These are phyloP conservation scores for Cyprinodon diabolis DNA, from an alignment of 2,797 vertebrate species.

Conservation along the genomic window DNA sequence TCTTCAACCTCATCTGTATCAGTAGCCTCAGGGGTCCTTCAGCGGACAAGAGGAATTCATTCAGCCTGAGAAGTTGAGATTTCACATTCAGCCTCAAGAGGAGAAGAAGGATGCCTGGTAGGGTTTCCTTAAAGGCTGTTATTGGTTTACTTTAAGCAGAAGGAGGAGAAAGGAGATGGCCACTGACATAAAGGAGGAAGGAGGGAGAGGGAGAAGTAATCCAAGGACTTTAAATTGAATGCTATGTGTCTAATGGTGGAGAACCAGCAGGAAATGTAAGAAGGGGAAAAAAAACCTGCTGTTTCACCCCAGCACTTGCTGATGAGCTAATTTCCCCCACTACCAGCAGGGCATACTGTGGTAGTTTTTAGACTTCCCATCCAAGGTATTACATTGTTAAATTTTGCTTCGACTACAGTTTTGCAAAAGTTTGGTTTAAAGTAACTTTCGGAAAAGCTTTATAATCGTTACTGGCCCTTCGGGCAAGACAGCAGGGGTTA, in stretches of 20 bases:
- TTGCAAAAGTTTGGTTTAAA: constrained; percentile 8
- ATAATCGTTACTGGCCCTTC: constrained; percentile 16
- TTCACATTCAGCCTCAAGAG: constrained; percentile 48
- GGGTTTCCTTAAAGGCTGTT: constrained; percentile 45
- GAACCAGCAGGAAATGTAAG: constrained; percentile 31
- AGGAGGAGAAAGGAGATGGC: constrained; percentile 28
- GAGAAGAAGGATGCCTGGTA: constrained; percentile 32
- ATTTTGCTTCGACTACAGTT: constrained; percentile 16
- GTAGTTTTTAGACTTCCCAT: constrained; percentile 6
- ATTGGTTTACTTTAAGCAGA: constrained; percentile 49
- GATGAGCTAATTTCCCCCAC: constrained; percentile 40
- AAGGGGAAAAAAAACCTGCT: constrained; percentile 34
- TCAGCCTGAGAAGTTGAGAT: constrained; percentile 48
- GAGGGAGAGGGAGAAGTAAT: constrained; percentile 36
- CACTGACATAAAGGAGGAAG: constrained; percentile 30
- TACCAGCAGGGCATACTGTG: constrained; percentile 24
- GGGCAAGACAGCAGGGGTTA: background rate
- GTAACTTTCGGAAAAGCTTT: constrained; percentile 35
- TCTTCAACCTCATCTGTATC: constrained; percentile 9
- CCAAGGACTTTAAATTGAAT: constrained; percentile 45
- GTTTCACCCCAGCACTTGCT: constrained; percentile 50
- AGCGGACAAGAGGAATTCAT: constrained; percentile 41
- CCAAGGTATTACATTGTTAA: constrained; percentile 10
- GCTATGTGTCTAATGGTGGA: constrained; percentile 51
- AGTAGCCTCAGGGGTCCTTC: constrained; percentile 20